These are phyloP conservation scores for Anser brachyrhynchus DNA, from an alignment of 2,113 vertebrate genomes.

Conservation along the genomic window DNA sequence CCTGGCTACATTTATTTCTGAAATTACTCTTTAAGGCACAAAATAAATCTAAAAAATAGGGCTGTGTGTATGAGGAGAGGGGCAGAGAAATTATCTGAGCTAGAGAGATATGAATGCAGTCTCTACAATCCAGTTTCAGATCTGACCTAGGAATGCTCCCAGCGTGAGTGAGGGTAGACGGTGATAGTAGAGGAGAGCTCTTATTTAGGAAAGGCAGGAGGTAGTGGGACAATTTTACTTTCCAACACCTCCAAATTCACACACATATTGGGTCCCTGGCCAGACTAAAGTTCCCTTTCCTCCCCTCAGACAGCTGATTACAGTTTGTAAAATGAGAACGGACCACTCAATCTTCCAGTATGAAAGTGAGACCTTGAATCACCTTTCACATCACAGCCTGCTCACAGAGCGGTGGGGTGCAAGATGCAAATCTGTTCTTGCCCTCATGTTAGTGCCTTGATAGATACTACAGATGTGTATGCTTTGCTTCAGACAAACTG, in stretches of 20 bases:
- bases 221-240: not conserved
- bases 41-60: slow-evolving; percentile 77
- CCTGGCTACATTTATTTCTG: slow-evolving; percentile 72
- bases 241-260: not conserved
- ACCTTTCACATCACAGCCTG: not conserved
- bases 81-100: not conserved
- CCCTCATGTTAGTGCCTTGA: slow-evolving; percentile 5
- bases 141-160: not conserved
- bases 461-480: not conserved
- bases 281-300: not conserved
- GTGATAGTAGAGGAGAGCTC: not conserved
- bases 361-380: not conserved
- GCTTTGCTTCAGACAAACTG: slow-evolving; percentile 47
- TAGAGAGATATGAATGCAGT: not conserved
- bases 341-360: slow-evolving; percentile 1
- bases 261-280: not conserved
- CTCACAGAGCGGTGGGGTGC: not conserved
- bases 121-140: slow-evolving; percentile 35
- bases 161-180: not conserved
- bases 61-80: slow-evolving; percentile 1
- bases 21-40: slow-evolving; percentile 80
- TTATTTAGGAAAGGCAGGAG: not conserved
- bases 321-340: slow-evolving; percentile 15
- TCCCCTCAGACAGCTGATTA: not conserved
- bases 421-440: not conserved